Evolutionary conservation across 2,113 vertebrate species (phyloP), one percentile per base, ranked within the genome.

Genomic region (Melanerpes formicivorus): DNA sequence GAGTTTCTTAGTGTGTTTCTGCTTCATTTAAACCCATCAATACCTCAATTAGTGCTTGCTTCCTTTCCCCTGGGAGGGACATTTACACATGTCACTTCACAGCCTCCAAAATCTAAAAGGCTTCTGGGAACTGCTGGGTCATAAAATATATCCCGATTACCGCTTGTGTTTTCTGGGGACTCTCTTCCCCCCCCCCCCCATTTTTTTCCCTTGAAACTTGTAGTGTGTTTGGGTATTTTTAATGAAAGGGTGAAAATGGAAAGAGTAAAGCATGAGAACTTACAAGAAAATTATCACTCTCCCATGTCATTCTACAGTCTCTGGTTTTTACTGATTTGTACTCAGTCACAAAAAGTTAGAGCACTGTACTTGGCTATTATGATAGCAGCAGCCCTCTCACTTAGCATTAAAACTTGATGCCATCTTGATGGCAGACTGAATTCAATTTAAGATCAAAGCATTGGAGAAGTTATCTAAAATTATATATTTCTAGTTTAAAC

Each of bases 21-120:
- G 97, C 97, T 97, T 98, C 98, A 97, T 98, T 98, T 98, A 97
- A 97, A 98, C 86, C 93, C 11, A 29, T 97, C 98, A 98, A 96
- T 97, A 97, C 96, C 95, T 98, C 97, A 98, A 94, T 98, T 98
- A 98, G 94, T 88, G 91, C 93, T 96, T 85, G 80, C 80, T 94
- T 95, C 64, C 40, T 82, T 97, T 97, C 97, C 97, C 95, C 77
- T 81, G 96, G 94, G 96, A 96, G 88, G 63, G 91, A 89, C 94
- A 81, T 95, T 95, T 92, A 93, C 95, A 95, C 96, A 93, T 95
- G 93, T 96, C 26, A 46, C 90, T 97, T 97, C 87, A 80, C 80
- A 92, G 87, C 42, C 48, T 96, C 92, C 94, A 80, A 93, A 94
- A 93, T 88, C 60, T 84, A 82, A 66, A 94, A 86, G 80, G 15